phyloP scores from a whole-genome alignment of 2,113 vertebrate genomes.

The Amblyopsis rosae region DNA sequence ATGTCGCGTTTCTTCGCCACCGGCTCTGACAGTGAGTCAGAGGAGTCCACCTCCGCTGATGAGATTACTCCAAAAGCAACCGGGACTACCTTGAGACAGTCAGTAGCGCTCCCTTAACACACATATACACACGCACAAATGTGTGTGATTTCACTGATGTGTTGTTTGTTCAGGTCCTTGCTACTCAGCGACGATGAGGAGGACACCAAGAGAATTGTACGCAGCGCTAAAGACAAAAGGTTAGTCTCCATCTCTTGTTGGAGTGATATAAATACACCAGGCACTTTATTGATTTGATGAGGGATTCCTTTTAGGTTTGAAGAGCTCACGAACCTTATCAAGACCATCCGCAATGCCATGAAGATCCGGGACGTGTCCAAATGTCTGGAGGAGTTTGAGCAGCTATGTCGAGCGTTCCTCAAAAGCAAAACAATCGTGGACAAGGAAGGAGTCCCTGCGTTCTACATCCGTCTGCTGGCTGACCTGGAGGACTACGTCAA shows the following conservation, averaged over 20 bases:
- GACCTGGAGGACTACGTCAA: slow-evolving; percentile 90
- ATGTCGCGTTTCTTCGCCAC: slow-evolving; percentile 93
- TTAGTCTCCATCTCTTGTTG: slow-evolving; percentile 34
- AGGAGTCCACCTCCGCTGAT: slow-evolving; percentile 85
- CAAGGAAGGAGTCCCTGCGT: slow-evolving; percentile 88
- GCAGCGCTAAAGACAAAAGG: slow-evolving; percentile 93
- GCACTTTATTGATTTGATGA: not conserved
- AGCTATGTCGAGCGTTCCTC: slow-evolving; percentile 85
- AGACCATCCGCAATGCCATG: slow-evolving; percentile 93
- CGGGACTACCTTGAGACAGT: slow-evolving; percentile 87
- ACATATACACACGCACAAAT: not conserved
- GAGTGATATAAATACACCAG: not conserved
- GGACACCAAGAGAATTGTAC: slow-evolving; percentile 89
- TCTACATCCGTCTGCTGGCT: slow-evolving; percentile 88
- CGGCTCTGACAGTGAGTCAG: slow-evolving; percentile 90
- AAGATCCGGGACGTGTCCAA: slow-evolving; percentile 92
- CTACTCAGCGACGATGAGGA: slow-evolving; percentile 91
- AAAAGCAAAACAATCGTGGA: slow-evolving; percentile 92
- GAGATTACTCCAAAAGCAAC: slow-evolving; percentile 85
- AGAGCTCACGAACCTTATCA: slow-evolving; percentile 89
- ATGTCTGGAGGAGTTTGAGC: slow-evolving; percentile 91
- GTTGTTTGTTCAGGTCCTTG: slow-evolving; percentile 73
- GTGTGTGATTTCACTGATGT: not conserved
- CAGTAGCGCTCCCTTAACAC: slow-evolving; percentile 49
- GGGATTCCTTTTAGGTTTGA: slow-evolving; percentile 78